Evolutionary conservation across 2,113 vertebrate genomes (phyloP), one percentile per base, ranked within the genome.

Genomic region (Mugil cephalus): DNA sequence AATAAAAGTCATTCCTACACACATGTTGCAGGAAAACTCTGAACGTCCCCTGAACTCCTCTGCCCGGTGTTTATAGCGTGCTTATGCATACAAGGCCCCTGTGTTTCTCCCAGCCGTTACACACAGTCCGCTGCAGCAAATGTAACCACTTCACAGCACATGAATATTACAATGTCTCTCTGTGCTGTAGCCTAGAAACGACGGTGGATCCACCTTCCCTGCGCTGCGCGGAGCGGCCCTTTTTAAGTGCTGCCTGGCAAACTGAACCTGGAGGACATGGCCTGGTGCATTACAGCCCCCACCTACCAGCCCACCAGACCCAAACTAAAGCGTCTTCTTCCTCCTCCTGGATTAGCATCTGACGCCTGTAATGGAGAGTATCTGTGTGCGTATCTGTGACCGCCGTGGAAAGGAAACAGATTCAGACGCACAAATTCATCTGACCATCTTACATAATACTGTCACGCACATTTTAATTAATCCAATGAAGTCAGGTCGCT

Each of bases 241-340:
- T 77, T 62, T 85, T 68, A 59, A 82, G 81, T 65, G 89, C 86
- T 89, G 74, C 87, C 74, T 72, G 77, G 88, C 81, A 75, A 80
- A 78, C 55, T 24, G 52, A 30, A 30, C 24, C 24, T 30, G 45
- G 47, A 78, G 66, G 66, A 62, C 67, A n/a, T 30, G 40, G 67
- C 70, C 50, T 39, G 60, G 51, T 74, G 69, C 87, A 83, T 84
- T 85, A 82, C 24, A 60, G 40, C 61, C 38, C 59, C 40, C 30
- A 1, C 46, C 38, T 17, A 30, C 7, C 2, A 3, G 3, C 54
- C 10, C 24, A 11, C 35, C 53, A 6, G 1, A 6, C 10, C 11
- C n/a, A 17, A 6, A 48, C 51, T 51, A 45, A 46, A 53, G 65
- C n/a, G 67, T 66, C 67, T 67, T 73, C 59, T 7, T 69, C 58